Evolutionary conservation across 2,888 invertebrate genomes (phyloP), one percentile per base, ranked within the genome.

Genomic region (Latrodectus elegans): DNA sequence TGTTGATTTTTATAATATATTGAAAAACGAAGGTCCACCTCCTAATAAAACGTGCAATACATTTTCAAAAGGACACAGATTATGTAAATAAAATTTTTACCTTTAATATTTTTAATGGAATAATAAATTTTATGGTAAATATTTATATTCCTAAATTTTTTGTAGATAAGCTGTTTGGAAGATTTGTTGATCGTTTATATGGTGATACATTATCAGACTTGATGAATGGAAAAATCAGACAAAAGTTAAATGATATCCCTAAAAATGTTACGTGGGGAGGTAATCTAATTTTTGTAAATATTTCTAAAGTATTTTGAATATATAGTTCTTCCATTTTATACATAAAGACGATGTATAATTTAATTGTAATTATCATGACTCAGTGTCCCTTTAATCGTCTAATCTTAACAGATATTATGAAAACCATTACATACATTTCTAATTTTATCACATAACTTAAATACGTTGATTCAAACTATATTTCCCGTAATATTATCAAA

Each of bases 1-100:
- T 15, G 95, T 97, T 9, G 95, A 96, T 91, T 96, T 96, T 91
- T 97, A 97, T 92, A 96, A 97, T 91, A 96, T 97, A 88, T 92
- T 96, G 73, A 91, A 92, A n/a, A 81, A 88, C 81, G 86, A 84
- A 68, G 85, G 82, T 2, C 78, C 84, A 22, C 53, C 51, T 22
- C 8, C n/a, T 15, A 83, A 71, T 4, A 70, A 74, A 52, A n/a
- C 76, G 22, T 51, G 72, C n/a, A 77, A 79, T 15, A 86, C 78
- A 26, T 68, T 89, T 26, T 22, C 38, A n/a, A 82, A 75, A n/a
- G 38, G 65, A 49, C 83, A 83, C 51, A 75, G 60, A 51, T 26
- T 86, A 49, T 60, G 89, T 89, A 79, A 86, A 86, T n/a, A 51
- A 4, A 51, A 68, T 68, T 22, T 15, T 68, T 9, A 17, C 14